Evolutionary conservation across 2,888 invertebrate genomes (phyloP).

Genomic region (Oscheius sp.): DNA sequence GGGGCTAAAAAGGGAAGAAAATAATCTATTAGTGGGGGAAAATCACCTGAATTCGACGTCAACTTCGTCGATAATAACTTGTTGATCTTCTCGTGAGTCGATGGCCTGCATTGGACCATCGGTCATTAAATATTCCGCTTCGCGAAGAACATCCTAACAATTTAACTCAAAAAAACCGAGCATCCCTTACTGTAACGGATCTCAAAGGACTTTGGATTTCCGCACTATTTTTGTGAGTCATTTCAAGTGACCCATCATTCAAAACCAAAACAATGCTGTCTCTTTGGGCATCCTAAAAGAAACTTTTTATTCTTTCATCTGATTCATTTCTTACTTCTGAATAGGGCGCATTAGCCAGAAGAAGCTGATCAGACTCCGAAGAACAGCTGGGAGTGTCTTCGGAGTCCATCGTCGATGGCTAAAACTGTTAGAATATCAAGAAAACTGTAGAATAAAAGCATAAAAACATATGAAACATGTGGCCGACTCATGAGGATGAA

Average conservation of each 20-base stretch:
- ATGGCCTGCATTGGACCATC: slow-evolving; percentile 51
- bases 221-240: slow-evolving; percentile 39
- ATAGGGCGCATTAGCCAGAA: slow-evolving; percentile 9
- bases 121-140: slow-evolving; percentile 53
- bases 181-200: slow-evolving; percentile 39
- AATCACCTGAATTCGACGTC: slow-evolving; percentile 52
- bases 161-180: background rate
- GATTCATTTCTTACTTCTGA: no score
- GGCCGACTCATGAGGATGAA: slow-evolving; percentile 10
- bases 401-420: slow-evolving; percentile 18
- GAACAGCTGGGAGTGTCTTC: slow-evolving; percentile 19
- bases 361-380: slow-evolving; percentile 16
- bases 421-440: background rate
- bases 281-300: background rate
- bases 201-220: slow-evolving; percentile 50
- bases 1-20: slow-evolving; percentile 20
- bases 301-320: no score
- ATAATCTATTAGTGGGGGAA: background rate
- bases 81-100: slow-evolving; percentile 37
- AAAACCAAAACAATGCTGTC: slow-evolving; percentile 46
- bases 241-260: slow-evolving; percentile 41
- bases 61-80: slow-evolving; percentile 54
- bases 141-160: slow-evolving; percentile 53
- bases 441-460: background rate
- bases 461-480: background rate